Base-by-base conservation (phyloP, 2,113 vertebrate genomes). In the Uria aalge region DNA sequence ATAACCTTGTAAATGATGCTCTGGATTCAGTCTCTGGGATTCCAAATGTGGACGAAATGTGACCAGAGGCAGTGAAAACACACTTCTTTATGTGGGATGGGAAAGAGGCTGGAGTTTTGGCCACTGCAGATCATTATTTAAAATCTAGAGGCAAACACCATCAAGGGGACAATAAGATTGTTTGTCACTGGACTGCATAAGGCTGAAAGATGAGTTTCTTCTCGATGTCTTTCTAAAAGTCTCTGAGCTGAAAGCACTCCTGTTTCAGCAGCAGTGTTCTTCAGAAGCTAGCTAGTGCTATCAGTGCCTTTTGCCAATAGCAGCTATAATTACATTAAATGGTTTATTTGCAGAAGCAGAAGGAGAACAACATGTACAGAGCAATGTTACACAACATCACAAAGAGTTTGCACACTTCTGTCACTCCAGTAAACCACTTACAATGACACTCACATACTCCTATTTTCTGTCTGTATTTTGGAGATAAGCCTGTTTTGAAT, bases 321-420 rank as follows among this genome's bases (percentile, higher is more conserved):
- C 29, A 89, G 84, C 89, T 96, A 69, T 88, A 95, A 92, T 94
- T 92, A 90, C 52, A 92, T 82, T 76, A 91, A 95, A 87, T 74
- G 16, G 81, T 60, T 93, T 91, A 85, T 92, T 97, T 92, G 68
- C 73, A 94, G 92, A 72, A 73, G 68, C 86, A 94, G 87, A 75
- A 95, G 88, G 53, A 95, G 92, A 81, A 96, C 93, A 91, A 83
- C 75, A 79, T 91, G 69, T 94, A 45, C 85, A 80, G 76, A 87
- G 29, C 41, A 69, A 36, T 83, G 74, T 96, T 93, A 91, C 38
- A 84, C 75, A 96, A 93, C 81, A 93, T 11, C 11, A 0, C n/a
- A 66, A 94, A 66, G 88, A 93, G 90, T 95, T 86, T 94, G 52
- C 81, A 92, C 82, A 77, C 79, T 93, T 89, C 78, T 94, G 84